phyloP scores from a whole-genome alignment of 2,888 invertebrate genomes.

The Dasypolia templi region DNA sequence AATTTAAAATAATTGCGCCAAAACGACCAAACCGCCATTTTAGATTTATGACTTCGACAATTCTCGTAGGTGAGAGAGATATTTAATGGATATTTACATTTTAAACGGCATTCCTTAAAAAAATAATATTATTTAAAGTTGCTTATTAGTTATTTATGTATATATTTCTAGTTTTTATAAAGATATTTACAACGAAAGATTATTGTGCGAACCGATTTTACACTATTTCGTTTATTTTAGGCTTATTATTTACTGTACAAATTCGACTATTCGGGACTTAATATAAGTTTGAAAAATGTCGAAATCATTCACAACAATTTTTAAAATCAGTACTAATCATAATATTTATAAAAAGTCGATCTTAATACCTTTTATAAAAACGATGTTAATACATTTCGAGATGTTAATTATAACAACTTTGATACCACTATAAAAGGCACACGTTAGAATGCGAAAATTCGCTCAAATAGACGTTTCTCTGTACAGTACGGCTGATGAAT shows the following conservation, averaged over 20 bases:
- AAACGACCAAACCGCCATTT: conserved; percentile 35
- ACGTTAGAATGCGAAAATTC: neutral
- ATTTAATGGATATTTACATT: conserved; percentile 37
- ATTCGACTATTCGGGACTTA: conserved; percentile 26
- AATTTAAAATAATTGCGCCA: conserved; percentile 39
- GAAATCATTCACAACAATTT: conserved; percentile 27
- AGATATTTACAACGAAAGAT: conserved; percentile 45
- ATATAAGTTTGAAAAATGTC: conserved; percentile 19
- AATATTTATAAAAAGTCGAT: conserved; percentile 54
- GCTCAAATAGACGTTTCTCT: neutral
- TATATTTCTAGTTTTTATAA: conserved; percentile 33
- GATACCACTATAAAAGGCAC: conserved; percentile 44
- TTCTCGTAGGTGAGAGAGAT: conserved; percentile 14
- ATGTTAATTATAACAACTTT: conserved; percentile 31
- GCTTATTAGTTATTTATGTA: conserved; percentile 36
- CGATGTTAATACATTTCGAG: conserved; percentile 53
- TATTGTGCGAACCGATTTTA: conserved; percentile 48
- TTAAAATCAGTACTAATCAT: conserved; percentile 56
- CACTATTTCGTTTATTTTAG: conserved; percentile 10
- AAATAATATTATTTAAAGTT: conserved; percentile 42
- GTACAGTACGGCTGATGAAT: neutral
- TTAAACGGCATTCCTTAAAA: conserved; percentile 36
- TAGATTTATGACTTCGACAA: conserved; percentile 24
- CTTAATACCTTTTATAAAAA: conserved; percentile 52
- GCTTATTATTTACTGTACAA: conserved; percentile 44